A percentile compares a stretch with the other conserved stretches of the same genome.
These are phyloP conservation scores for Typhlichthys eigenmanni DNA, from an alignment of 2,797 vertebrate genomes.

Conservation along the genomic window DNA sequence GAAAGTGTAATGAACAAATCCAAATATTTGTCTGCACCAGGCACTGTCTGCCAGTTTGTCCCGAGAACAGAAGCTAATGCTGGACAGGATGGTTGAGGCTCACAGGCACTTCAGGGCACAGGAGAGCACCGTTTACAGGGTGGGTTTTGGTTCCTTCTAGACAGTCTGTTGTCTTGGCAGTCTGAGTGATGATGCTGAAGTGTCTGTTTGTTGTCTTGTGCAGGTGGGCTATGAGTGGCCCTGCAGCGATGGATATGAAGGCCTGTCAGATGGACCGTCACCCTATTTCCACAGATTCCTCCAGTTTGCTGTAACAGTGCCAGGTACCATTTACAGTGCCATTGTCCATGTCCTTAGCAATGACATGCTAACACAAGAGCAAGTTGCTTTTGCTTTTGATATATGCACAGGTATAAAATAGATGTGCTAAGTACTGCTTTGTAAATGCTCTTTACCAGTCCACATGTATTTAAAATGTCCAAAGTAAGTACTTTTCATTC, in stretches of 20 bases:
- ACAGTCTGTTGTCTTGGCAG: not conserved
- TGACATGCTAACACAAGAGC: not conserved
- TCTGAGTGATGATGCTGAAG: not conserved
- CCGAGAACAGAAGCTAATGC: constrained; percentile 83
- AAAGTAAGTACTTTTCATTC: not conserved
- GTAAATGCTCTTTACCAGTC: no score
- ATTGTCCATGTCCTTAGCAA: not conserved
- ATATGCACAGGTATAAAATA: no score
- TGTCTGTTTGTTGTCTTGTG: constrained; percentile 4
- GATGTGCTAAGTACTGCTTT: no score
- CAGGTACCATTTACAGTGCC: constrained; percentile 73
- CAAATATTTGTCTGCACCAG: constrained; percentile 38
- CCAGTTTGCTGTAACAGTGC: constrained; percentile 88
- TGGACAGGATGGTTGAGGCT: constrained; percentile 87
- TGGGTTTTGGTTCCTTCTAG: constrained; percentile 50
- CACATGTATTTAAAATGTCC: no score
- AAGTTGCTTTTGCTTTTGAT: no score
- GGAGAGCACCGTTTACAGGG: constrained; percentile 78
- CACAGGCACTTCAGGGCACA: constrained; percentile 83
- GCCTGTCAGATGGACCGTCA: constrained; percentile 72
- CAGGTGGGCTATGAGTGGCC: constrained; percentile 78
- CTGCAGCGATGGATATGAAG: constrained; percentile 75
- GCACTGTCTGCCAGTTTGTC: constrained; percentile 74
- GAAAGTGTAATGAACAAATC: no score
- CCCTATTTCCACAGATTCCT: constrained; percentile 83